Evolutionary conservation across 2,888 invertebrate genomes (phyloP).

Genomic region (Meiosimyza platycephala): DNA sequence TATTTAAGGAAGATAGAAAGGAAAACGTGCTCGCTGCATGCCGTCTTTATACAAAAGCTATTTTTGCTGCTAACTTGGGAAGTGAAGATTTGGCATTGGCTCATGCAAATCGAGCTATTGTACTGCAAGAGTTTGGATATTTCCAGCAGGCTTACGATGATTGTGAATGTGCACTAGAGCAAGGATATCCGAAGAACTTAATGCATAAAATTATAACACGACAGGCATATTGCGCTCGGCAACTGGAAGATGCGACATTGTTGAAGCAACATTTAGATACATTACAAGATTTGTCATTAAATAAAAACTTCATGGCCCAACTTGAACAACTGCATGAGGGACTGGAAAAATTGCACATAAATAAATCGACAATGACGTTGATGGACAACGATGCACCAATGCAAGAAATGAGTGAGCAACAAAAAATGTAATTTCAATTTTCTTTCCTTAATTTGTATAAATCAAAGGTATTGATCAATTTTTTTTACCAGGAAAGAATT

Average conservation of each 20-base stretch:
- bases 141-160: constrained; percentile 61
- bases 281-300: constrained; percentile 45
- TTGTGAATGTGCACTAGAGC: constrained; percentile 57
- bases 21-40: constrained; percentile 51
- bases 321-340: constrained; percentile 41
- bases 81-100: constrained; percentile 53
- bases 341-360: constrained; percentile 15
- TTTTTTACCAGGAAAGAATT: too few species aligned
- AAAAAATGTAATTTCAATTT: not conserved
- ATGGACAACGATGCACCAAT: not conserved
- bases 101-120: constrained; percentile 63
- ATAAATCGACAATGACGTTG: not conserved
- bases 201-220: constrained; percentile 54
- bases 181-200: constrained; percentile 52
- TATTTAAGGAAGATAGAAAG: constrained; percentile 39
- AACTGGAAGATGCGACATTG: constrained; percentile 43
- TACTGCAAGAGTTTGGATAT: constrained; percentile 58
- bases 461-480: too few species aligned
- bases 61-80: constrained; percentile 53
- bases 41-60: constrained; percentile 58
- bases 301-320: constrained; percentile 45
- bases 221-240: constrained; percentile 54
- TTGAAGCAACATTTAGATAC: constrained; percentile 45
- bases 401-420: not conserved
- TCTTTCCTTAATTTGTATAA: too few species aligned